Conservation (phyloP, 2,113 vertebrate genomes). For the Toxotes jaculatrix region DNA sequence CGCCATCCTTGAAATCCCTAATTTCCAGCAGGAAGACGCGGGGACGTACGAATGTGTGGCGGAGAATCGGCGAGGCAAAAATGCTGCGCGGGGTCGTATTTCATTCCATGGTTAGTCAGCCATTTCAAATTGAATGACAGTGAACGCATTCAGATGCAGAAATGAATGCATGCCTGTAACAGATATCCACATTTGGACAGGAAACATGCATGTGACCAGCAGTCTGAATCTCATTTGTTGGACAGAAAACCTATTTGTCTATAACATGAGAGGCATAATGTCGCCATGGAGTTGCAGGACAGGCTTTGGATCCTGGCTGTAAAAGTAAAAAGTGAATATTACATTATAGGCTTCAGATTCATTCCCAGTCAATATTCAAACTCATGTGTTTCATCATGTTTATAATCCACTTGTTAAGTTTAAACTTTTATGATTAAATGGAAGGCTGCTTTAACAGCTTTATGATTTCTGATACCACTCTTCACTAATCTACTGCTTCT, state of each 20-base stretch:
- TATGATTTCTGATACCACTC: slow-evolving; percentile 30
- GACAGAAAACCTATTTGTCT: slow-evolving; percentile 20
- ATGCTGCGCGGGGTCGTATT: slow-evolving; percentile 90
- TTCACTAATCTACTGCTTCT: slow-evolving; percentile 31
- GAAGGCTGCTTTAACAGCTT: slow-evolving; percentile 26
- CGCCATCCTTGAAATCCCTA: slow-evolving; percentile 92
- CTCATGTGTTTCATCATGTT: slow-evolving; percentile 7
- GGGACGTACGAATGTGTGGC: slow-evolving; percentile 94
- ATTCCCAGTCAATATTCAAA: slow-evolving; percentile 16
- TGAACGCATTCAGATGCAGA: background rate
- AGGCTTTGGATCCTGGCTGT: background rate
- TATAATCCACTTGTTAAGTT: slow-evolving; percentile 48
- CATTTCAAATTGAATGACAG: slow-evolving; percentile 35
- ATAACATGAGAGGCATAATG: background rate
- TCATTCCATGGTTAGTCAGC: slow-evolving; percentile 91
- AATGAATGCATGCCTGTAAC: slow-evolving; percentile 13
- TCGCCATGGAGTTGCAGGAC: background rate
- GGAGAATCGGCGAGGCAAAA: slow-evolving; percentile 93
- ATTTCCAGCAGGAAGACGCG: slow-evolving; percentile 94
- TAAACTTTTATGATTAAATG: slow-evolving; percentile 37
- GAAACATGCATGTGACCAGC: slow-evolving; percentile 31
- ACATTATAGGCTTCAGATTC: background rate
- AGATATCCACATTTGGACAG: slow-evolving; percentile 22
- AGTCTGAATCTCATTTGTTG: slow-evolving; percentile 34
- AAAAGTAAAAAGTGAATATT: slow-evolving; percentile 7